These are phyloP conservation scores for Corythornis vintsioides DNA, from an alignment of 2,113 vertebrate species.

Conservation along the genomic window DNA sequence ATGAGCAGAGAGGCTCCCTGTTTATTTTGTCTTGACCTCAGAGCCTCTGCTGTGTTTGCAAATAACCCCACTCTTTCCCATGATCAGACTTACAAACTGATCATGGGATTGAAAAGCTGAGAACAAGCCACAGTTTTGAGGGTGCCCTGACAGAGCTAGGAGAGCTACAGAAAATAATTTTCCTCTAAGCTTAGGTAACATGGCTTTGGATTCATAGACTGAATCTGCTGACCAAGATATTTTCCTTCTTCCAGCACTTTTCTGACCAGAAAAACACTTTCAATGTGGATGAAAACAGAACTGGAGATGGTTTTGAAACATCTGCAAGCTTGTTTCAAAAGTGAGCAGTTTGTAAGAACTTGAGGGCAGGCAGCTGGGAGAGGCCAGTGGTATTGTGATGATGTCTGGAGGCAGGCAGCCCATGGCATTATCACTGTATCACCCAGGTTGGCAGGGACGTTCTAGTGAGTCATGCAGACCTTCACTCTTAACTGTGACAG, in stretches of 20 bases:
- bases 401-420: neutral
- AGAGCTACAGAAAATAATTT: neutral
- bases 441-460: conserved; percentile 8
- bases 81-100: neutral
- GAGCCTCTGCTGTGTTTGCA: neutral
- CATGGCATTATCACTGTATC: neutral
- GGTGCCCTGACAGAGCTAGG: neutral
- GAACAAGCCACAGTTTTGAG: neutral
- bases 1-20: neutral
- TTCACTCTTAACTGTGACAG: neutral
- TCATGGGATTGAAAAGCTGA: neutral
- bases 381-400: neutral
- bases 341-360: neutral
- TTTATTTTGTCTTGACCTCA: neutral
- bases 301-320: neutral
- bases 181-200: neutral
- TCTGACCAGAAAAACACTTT: conserved; percentile 16
- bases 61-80: neutral
- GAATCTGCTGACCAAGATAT: conserved; percentile 4
- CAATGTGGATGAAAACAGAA: conserved; percentile 1
- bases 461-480: conserved; percentile 4
- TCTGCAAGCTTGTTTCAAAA: neutral
- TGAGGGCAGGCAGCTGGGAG: neutral
- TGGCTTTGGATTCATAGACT: neutral
- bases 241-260: conserved; percentile 6